phyloP scores from a whole-genome alignment of 2,888 invertebrate genomes.

The Diachrysia chrysitis region DNA sequence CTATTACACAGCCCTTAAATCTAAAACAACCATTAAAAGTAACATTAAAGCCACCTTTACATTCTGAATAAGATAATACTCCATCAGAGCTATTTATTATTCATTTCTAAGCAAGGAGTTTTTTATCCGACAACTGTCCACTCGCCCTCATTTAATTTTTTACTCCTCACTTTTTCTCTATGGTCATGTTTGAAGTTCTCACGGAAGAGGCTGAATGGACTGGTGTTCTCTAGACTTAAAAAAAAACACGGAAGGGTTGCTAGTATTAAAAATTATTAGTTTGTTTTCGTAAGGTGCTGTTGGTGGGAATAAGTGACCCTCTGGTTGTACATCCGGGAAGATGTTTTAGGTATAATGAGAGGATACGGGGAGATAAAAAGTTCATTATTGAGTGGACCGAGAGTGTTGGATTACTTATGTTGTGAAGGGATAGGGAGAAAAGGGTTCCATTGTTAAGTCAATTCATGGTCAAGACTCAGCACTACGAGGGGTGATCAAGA shows the following conservation, averaged over 20 bases:
- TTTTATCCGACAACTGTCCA: constrained; percentile 84
- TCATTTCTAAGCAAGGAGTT: constrained; percentile 76
- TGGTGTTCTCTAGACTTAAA: constrained; percentile 66
- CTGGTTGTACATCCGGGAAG: constrained; percentile 85
- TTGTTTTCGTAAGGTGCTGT: constrained; percentile 84
- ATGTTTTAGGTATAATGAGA: constrained; percentile 80
- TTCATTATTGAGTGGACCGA: constrained; percentile 74
- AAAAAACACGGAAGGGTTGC: constrained; percentile 88
- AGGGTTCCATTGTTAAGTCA: constrained; percentile 34
- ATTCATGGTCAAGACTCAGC: constrained; percentile 51
- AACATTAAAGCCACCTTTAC: constrained; percentile 66
- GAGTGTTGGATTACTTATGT: constrained; percentile 69
- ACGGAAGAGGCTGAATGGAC: constrained; percentile 87
- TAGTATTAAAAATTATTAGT: constrained; percentile 84
- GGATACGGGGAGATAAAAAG: constrained; percentile 80
- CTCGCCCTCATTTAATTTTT: constrained; percentile 82
- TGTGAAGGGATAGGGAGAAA: constrained; percentile 29
- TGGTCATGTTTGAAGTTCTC: constrained; percentile 85
- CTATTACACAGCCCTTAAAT: constrained; percentile 43
- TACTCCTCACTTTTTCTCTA: constrained; percentile 77
- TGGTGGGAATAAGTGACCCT: constrained; percentile 87
- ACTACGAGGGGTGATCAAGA: background rate
- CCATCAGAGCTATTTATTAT: constrained; percentile 76
- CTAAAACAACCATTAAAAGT: constrained; percentile 41
- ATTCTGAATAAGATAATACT: constrained; percentile 76